Conservation (phyloP, 2,113 vertebrate genomes). For the Zosterops japonicus region DNA sequence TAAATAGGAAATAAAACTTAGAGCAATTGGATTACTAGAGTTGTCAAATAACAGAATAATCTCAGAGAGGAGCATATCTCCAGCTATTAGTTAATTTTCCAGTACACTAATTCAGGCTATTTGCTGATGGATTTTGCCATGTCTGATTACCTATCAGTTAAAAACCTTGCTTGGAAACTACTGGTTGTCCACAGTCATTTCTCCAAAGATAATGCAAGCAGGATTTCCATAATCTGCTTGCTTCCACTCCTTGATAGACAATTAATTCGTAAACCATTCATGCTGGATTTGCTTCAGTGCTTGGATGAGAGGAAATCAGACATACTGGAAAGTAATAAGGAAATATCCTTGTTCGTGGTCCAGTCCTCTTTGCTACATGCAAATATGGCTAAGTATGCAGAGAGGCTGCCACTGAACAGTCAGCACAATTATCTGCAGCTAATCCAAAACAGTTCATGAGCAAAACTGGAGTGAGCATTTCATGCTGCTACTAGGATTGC, state of each 20-base stretch:
- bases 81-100: constrained; percentile 35
- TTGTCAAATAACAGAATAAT: not conserved
- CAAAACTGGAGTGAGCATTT: constrained; percentile 16
- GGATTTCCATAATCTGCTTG: not conserved
- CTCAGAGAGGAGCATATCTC: not conserved
- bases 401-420: not conserved
- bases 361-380: not conserved
- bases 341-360: not conserved
- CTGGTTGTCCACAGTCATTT: not conserved
- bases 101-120: not conserved
- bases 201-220: not conserved
- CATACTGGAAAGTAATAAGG: not conserved
- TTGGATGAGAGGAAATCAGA: not conserved
- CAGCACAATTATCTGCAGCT: not conserved
- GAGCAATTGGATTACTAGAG: not conserved
- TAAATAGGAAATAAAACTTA: not conserved
- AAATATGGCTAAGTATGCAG: not conserved
- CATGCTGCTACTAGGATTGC: not conserved
- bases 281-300: not conserved
- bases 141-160: not conserved
- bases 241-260: not conserved
- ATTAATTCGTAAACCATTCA: constrained; percentile 16
- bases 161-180: not conserved
- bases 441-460: constrained; percentile 9
- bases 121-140: not conserved